phyloP scores from a whole-genome alignment of 2,797 vertebrate species.

The Scomberomorus guttatus region DNA sequence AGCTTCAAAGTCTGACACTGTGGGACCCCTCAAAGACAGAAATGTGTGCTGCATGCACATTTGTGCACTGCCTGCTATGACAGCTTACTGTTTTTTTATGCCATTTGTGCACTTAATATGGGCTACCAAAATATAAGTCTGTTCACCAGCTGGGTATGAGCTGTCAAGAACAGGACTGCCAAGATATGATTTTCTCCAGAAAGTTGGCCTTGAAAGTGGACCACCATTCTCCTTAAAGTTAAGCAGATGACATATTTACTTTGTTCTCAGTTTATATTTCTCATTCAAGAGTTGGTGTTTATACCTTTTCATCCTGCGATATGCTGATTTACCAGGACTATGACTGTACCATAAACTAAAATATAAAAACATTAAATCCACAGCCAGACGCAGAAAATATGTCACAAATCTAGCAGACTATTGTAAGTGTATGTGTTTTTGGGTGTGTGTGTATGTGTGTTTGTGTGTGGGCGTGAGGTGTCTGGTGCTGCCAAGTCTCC shows the following conservation, averaged over 20 bases:
- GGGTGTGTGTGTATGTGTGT: not conserved
- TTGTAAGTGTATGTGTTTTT: slow-evolving; percentile 6
- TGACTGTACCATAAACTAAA: not conserved
- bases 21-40: not conserved
- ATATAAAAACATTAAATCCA: not conserved
- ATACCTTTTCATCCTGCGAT: not conserved
- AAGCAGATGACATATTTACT: not conserved
- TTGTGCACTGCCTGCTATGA: not conserved
- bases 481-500: slow-evolving; percentile 32
- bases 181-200: not conserved
- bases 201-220: slow-evolving; percentile 4
- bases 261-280: not conserved
- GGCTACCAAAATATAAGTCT: slow-evolving; percentile 2
- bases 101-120: not conserved
- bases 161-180: slow-evolving; percentile 2
- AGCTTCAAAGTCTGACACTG: not conserved
- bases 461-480: slow-evolving; percentile 8
- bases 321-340: not conserved
- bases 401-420: not conserved
- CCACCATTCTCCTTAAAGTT: not conserved
- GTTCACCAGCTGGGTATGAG: slow-evolving; percentile 4
- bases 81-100: slow-evolving; percentile 5
- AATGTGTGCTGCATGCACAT: too few relatives aligned
- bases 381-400: not conserved
- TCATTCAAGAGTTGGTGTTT: not conserved